Conservation (phyloP, 2,113 vertebrate genomes). For the Poicephalus gulielmi region DNA sequence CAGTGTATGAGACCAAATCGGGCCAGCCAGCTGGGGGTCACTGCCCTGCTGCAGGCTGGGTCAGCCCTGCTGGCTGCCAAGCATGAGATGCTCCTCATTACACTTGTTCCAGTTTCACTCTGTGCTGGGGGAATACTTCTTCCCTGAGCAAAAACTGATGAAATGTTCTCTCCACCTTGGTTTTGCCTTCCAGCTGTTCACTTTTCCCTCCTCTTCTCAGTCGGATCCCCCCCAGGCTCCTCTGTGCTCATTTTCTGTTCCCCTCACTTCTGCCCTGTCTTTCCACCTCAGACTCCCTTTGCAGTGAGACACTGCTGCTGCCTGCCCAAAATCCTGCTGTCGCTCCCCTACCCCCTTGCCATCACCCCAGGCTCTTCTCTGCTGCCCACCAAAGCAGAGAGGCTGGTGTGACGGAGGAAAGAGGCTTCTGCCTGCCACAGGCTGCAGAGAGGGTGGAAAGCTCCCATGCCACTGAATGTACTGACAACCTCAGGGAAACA, state of each 20-base stretch:
- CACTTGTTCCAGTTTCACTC: neutral
- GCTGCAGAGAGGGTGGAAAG: neutral
- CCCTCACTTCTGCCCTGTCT: fast-evolving
- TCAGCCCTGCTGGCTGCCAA: fast-evolving
- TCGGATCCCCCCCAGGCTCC: neutral
- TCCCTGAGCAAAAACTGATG: neutral
- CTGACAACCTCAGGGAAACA: neutral
- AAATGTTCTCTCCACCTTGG: neutral
- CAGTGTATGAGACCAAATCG: neutral
- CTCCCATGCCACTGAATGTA: neutral
- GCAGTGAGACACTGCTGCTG: neutral
- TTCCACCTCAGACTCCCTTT: neutral
- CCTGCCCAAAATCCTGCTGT: neutral
- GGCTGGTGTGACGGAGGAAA: neutral
- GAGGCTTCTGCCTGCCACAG: neutral
- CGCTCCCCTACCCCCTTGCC: fast-evolving
- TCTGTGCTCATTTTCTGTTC: neutral
- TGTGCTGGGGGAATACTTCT: neutral
- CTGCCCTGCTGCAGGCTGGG: neutral
- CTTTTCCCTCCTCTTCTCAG: neutral
- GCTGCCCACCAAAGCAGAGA: neutral
- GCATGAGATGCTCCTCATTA: neutral
- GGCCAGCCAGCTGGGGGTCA: neutral
- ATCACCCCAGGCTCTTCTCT: neutral
- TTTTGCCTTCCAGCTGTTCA: neutral